phyloP scores from a whole-genome alignment of 2,888 invertebrate species.

The Acronicta psi region DNA sequence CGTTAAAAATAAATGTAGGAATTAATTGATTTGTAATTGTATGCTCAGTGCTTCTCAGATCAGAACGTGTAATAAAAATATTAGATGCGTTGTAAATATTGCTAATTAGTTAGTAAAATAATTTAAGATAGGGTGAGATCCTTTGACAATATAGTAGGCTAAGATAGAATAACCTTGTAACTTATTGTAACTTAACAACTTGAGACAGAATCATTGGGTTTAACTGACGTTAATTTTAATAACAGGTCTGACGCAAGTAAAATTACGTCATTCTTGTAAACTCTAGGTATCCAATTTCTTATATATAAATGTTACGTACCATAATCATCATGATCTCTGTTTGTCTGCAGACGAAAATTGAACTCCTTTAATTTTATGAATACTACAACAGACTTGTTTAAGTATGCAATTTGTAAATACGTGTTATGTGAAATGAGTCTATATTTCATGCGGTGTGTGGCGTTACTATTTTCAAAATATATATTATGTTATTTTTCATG shows the following conservation, averaged over 20 bases:
- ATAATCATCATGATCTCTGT: too few species aligned
- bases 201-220: not conserved
- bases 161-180: not conserved
- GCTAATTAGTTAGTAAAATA: not conserved
- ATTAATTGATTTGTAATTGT: not conserved
- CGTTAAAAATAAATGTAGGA: not conserved
- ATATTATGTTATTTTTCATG: not conserved
- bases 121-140: slow-evolving; percentile 35
- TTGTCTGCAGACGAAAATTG: too few species aligned
- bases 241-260: not conserved
- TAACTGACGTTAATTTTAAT: not conserved
- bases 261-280: slow-evolving; percentile 12
- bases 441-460: slow-evolving; percentile 2
- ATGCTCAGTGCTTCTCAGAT: not conserved
- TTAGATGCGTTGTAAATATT: slow-evolving; percentile 13
- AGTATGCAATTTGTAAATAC: slow-evolving; percentile 1
- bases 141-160: slow-evolving; percentile 13
- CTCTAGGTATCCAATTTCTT: slow-evolving; percentile 16
- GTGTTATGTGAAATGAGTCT: not conserved
- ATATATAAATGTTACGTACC: too few species aligned
- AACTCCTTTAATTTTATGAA: too few species aligned
- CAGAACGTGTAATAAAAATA: not conserved
- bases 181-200: not conserved
- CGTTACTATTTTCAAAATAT: slow-evolving; percentile 9
- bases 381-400: too few species aligned